Percentiles rank a stretch among this genome's conserved stretches.
Conservation (phyloP, 2,888 invertebrate species). For the Cistogaster globosa region DNA sequence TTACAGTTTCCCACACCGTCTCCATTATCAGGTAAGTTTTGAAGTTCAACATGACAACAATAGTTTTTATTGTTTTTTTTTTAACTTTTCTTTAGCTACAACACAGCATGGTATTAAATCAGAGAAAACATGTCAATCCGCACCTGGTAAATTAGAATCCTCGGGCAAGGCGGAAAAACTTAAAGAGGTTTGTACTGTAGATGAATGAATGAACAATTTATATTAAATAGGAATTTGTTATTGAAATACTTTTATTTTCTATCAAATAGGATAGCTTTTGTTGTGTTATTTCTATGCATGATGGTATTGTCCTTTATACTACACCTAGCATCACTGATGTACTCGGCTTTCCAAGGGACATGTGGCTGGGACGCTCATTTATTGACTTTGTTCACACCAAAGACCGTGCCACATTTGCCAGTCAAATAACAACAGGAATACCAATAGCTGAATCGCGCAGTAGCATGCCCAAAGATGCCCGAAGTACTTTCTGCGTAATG, state of each 20-base stretch:
- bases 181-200: constrained; percentile 73
- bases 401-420: constrained; percentile 89
- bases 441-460: constrained; percentile 84
- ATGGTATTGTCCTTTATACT: constrained; percentile 91
- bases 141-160: constrained; percentile 76
- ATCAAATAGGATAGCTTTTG: constrained; percentile 88
- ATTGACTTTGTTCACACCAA: constrained; percentile 93
- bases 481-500: constrained; percentile 86
- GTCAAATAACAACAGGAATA: constrained; percentile 88
- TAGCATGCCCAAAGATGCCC: constrained; percentile 82
- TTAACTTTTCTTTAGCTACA: no score
- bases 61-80: constrained; percentile 28
- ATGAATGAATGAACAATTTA: neutral
- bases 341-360: constrained; percentile 91
- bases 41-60: no score
- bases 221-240: neutral
- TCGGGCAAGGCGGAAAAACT: constrained; percentile 74
- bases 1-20: constrained; percentile 76
- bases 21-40: constrained; percentile 74
- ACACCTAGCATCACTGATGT: constrained; percentile 87
- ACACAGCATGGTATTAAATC: constrained; percentile 74
- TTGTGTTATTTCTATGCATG: constrained; percentile 91
- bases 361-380: constrained; percentile 93
- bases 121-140: constrained; percentile 77
- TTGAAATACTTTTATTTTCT: neutral